phyloP scores from a whole-genome alignment of 2,797 vertebrate genomes.

The Acipenser transmontanus region DNA sequence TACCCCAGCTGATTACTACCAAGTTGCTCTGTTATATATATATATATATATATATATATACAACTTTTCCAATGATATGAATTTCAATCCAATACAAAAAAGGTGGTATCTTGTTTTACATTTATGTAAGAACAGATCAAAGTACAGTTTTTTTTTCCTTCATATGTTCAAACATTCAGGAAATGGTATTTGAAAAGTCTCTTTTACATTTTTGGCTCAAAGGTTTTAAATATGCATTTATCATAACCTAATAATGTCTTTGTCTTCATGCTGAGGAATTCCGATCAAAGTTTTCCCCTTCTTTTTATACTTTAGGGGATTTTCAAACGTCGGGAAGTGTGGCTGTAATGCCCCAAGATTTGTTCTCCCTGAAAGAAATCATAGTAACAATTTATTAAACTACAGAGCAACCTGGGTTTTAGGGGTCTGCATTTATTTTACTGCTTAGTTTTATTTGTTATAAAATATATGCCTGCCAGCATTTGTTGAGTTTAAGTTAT shows the following conservation, averaged over 20 bases:
- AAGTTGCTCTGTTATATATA: constrained; percentile 55
- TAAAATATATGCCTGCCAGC: constrained; percentile 58
- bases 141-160: constrained; percentile 46
- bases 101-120: constrained; percentile 36
- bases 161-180: constrained; percentile 70
- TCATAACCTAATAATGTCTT: constrained; percentile 98
- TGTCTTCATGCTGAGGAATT: constrained; percentile 99
- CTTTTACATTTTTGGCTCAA: constrained; percentile 66
- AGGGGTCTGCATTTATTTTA: constrained; percentile 77
- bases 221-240: constrained; percentile 79
- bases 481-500: constrained; percentile 71
- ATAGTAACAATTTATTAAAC: constrained; percentile 99
- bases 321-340: constrained; percentile 99
- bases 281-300: constrained; percentile 99
- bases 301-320: constrained; percentile 99
- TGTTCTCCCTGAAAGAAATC: constrained; percentile 99
- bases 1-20: constrained; percentile 47
- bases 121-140: constrained; percentile 41
- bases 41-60: constrained; percentile 43
- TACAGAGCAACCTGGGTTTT: constrained; percentile 99
- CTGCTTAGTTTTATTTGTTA: constrained; percentile 69
- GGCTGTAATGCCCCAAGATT: constrained; percentile 99
- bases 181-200: constrained; percentile 62
- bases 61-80: constrained; percentile 52
- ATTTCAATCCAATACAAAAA: constrained; percentile 59